Evolutionary conservation across 1,140 invertebrate genomes (phyloP), one percentile per base, ranked within the genome.

Genomic region (Orchestia grillus): DNA sequence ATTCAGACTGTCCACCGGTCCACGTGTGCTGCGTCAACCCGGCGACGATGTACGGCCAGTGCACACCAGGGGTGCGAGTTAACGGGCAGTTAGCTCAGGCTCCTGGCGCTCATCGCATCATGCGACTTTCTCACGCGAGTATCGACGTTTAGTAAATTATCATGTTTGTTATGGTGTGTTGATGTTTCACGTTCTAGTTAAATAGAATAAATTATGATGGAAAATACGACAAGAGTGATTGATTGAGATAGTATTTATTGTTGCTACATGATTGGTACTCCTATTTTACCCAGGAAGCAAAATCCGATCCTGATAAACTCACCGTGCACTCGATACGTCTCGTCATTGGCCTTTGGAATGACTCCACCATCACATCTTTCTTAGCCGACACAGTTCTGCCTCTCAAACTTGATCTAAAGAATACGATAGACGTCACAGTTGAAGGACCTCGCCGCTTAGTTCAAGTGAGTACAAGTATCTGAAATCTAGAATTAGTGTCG

Each of bases 361-460:
- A 45, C 92, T 11, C 15, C 41, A 94, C 41, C 44, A 40, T 94
- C 36, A 94, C 92, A 16, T 42, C 43, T 47, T 47, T 94, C 92
- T 44, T 94, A 11, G 44, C 92, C 92, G 44, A 94, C 92, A 6
- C 44, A 15, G 44, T 94, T 4, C 44, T 94, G 92, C 92, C 92
- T 45, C 92, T 94, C 44, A 94, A 94, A 47, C 43, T 94, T 15
- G 92, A 94, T 15, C 19, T 94, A 11, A 94, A 44, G 40, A 94
- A 94, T 47, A 44, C 45, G 43, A 44, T 94, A 44, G 6, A 94
- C 11, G 44, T 94, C 4, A 47, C 92, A 40, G 41, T 94, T 16
- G 92, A 47, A 45, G 36, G 36, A 28, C 8, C 92, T 41, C 4
- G n/a, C 15, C 8, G 41, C 4, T 41, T 16, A 23, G 3, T 90